Conservation (phyloP, 2,797 vertebrate genomes). For the Carapus acus region DNA sequence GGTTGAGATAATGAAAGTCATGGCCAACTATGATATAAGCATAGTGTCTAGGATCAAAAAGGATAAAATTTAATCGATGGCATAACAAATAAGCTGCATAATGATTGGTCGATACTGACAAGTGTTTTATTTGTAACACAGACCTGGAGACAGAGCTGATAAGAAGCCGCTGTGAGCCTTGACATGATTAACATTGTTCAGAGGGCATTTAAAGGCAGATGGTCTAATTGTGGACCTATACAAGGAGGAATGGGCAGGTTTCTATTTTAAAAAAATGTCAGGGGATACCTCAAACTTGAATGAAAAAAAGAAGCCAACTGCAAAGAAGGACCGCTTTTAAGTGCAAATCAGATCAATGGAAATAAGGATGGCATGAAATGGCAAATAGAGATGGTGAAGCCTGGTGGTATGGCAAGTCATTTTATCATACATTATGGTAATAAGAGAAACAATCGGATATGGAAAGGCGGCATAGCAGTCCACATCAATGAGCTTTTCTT, state of each 20-base stretch:
- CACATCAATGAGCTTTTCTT: slow-evolving; percentile 43
- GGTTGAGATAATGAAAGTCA: too few species aligned
- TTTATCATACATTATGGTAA: slow-evolving; percentile 54
- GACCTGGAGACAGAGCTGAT: slow-evolving; percentile 71
- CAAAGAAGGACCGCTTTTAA: slow-evolving; percentile 57
- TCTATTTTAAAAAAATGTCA: slow-evolving; percentile 25
- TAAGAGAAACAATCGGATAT: slow-evolving; percentile 65
- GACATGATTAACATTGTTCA: slow-evolving; percentile 67
- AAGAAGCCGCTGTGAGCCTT: slow-evolving; percentile 67
- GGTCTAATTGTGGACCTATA: slow-evolving; percentile 50
- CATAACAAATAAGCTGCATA: slow-evolving; percentile 43
- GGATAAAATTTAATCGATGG: slow-evolving; percentile 1
- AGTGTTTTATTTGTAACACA: slow-evolving; percentile 79
- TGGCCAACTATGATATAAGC: too few species aligned
- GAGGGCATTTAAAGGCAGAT: slow-evolving; percentile 66
- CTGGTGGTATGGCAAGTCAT: slow-evolving; percentile 48
- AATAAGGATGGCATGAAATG: slow-evolving; percentile 62
- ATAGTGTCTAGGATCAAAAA: too few species aligned
- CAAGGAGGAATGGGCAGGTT: slow-evolving; percentile 26
- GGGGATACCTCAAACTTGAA: slow-evolving; percentile 46
- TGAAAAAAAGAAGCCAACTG: slow-evolving; percentile 60
- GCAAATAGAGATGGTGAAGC: slow-evolving; percentile 34
- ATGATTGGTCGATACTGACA: slow-evolving; percentile 67
- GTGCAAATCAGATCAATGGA: slow-evolving; percentile 62
- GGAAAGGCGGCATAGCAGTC: slow-evolving; percentile 56